A percentile compares a stretch with the other conserved stretches of the same genome.
These are phyloP conservation scores for Bicyclus anynana DNA, from an alignment of 1,140 invertebrate species.

Conservation along the genomic window DNA sequence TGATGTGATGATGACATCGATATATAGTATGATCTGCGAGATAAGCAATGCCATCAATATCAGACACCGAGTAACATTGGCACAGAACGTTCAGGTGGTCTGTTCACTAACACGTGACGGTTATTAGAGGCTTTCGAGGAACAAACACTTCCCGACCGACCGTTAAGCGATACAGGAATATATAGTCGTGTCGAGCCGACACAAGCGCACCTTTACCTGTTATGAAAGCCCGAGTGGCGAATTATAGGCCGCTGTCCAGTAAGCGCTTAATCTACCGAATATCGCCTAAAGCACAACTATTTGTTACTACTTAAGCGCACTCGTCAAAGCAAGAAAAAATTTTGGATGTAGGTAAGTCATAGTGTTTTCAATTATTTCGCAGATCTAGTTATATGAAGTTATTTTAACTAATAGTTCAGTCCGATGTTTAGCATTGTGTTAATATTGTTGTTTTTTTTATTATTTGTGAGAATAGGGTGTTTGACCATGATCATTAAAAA, in stretches of 20 bases:
- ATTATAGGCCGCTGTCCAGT: slow-evolving; percentile 33
- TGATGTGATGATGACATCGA: slow-evolving; percentile 57
- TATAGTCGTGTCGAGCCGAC: slow-evolving; percentile 27
- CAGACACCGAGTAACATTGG: slow-evolving; percentile 10
- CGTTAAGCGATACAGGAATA: slow-evolving; percentile 33
- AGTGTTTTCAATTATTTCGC: slow-evolving; percentile 7
- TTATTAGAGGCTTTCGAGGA: slow-evolving; percentile 16
- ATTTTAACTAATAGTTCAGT: not conserved
- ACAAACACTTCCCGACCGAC: slow-evolving; percentile 32
- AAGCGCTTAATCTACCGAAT: slow-evolving; percentile 50
- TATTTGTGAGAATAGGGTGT: not conserved
- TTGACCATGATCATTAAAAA: not conserved
- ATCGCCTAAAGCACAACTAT: slow-evolving; percentile 44
- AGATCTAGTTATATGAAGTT: slow-evolving; percentile 7
- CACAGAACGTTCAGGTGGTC: slow-evolving; percentile 24
- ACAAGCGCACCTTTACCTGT: slow-evolving; percentile 41
- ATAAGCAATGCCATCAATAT: slow-evolving; percentile 45
- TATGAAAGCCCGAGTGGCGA: slow-evolving; percentile 19
- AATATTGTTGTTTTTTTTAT: not conserved
- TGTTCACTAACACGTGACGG: slow-evolving; percentile 10
- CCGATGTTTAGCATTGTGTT: slow-evolving; percentile 6
- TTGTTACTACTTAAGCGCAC: slow-evolving; percentile 49
- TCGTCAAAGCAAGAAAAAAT: slow-evolving; percentile 42
- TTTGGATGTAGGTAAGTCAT: slow-evolving; percentile 4
- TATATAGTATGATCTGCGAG: slow-evolving; percentile 40